Evolutionary conservation across 2,888 invertebrate species (phyloP).

Genomic region (Polymixis flavicincta): DNA sequence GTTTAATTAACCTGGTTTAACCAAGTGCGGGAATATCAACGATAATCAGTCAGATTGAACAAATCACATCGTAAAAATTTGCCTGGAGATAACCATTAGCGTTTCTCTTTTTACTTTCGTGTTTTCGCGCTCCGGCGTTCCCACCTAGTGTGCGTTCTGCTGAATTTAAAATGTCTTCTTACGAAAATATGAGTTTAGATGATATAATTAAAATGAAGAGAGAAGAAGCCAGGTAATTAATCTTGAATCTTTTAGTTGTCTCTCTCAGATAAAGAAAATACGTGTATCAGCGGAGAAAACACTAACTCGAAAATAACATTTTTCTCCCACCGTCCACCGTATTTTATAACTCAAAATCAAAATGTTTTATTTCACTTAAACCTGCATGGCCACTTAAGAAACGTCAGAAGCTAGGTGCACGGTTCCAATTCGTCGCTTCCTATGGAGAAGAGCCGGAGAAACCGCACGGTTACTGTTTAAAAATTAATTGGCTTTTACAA

Average conservation of each 20-base stretch:
- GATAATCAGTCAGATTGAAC: neutral
- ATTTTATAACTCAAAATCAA: no score
- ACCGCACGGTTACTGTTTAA: no score
- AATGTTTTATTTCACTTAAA: no score
- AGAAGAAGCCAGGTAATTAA: constrained; percentile 72
- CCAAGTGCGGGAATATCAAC: neutral
- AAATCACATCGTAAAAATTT: neutral
- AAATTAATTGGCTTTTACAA: no score
- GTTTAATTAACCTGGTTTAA: no score
- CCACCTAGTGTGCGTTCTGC: neutral
- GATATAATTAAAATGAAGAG: constrained; percentile 87
- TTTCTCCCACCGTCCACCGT: neutral
- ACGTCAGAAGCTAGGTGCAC: no score
- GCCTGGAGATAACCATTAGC: neutral
- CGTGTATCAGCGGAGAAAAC: neutral
- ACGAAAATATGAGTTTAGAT: constrained; percentile 86
- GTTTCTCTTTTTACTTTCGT: constrained; percentile 3
- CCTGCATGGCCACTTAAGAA: no score
- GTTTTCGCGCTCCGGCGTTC: constrained; percentile 12
- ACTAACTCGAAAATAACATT: neutral
- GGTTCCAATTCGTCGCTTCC: no score
- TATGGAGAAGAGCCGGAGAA: no score
- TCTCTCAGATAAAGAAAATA: neutral
- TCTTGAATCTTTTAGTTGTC: neutral
- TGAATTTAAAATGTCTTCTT: constrained; percentile 77